Evolutionary conservation across 2,113 vertebrate genomes (phyloP).

Genomic region (Spea bombifrons): DNA sequence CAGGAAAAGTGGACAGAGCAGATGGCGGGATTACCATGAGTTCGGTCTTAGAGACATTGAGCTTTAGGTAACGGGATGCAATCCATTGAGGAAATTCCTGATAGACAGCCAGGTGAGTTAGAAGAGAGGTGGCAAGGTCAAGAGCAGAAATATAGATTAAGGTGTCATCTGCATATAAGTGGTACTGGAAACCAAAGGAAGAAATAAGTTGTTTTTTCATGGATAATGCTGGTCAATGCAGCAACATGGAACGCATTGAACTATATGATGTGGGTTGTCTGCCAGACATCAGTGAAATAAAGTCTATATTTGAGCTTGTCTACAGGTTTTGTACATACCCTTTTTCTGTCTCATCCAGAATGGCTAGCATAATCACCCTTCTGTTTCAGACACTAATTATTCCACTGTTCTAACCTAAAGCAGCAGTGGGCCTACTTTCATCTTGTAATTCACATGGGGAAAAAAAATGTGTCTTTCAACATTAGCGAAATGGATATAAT

Average conservation of each 20-base stretch:
- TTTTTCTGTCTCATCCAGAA: conserved; percentile 1
- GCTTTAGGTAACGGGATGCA: too few relatives aligned
- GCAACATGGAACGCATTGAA: background rate
- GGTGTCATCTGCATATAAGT: too few relatives aligned
- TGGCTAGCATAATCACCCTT: conserved; percentile 43
- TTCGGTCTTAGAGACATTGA: too few relatives aligned
- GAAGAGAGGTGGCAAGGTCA: too few relatives aligned
- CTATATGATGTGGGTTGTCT: background rate
- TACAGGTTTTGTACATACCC: background rate
- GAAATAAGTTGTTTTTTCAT: too few relatives aligned
- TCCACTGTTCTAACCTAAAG: conserved; percentile 55
- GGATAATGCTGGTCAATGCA: too few relatives aligned
- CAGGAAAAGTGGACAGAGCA: too few relatives aligned
- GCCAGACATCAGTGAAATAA: conserved; percentile 5
- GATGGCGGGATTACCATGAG: too few relatives aligned
- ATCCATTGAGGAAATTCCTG: too few relatives aligned
- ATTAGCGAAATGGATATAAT: conserved; percentile 64
- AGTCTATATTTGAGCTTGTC: background rate
- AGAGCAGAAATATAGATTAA: too few relatives aligned
- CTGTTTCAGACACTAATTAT: conserved; percentile 58
- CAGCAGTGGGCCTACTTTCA: conserved; percentile 56
- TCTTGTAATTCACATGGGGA: conserved; percentile 50
- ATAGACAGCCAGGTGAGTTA: too few relatives aligned
- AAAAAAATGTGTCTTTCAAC: conserved; percentile 53
- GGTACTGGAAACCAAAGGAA: too few relatives aligned